Conservation (phyloP, 2,797 vertebrate genomes). For the Sparus aurata region DNA sequence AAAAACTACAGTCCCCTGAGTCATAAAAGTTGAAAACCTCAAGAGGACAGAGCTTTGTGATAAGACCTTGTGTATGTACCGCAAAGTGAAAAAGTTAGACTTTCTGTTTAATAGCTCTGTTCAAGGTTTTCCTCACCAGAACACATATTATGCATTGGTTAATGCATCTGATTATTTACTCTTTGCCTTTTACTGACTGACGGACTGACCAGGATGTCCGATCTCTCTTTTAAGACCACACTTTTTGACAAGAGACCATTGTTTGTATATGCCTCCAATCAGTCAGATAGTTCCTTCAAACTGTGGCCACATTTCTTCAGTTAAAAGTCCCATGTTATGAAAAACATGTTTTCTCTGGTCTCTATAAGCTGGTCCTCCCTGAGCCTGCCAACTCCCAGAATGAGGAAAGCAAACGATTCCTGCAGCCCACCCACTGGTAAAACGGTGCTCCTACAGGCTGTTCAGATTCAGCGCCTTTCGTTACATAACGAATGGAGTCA, state of each 20-base stretch:
- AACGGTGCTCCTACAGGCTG: too few species aligned
- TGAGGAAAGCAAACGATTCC: too few species aligned
- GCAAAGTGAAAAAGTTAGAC: background rate
- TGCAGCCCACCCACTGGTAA: too few species aligned
- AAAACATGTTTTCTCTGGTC: too few species aligned
- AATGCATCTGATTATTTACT: background rate
- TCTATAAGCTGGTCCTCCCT: too few species aligned
- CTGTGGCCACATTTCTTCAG: background rate
- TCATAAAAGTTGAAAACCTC: background rate
- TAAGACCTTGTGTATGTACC: background rate
- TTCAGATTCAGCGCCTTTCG: too few species aligned
- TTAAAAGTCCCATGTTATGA: too few species aligned
- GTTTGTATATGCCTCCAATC: background rate
- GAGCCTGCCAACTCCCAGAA: too few species aligned
- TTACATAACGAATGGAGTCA: too few species aligned
- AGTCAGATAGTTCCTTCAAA: background rate
- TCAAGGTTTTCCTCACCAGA: background rate
- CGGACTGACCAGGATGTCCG: too few species aligned
- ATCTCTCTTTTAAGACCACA: too few species aligned
- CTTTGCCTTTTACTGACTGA: background rate
- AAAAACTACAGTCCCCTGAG: background rate
- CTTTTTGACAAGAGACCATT: background rate
- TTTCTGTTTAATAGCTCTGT: background rate
- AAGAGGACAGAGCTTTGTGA: background rate
- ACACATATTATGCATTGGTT: background rate